A percentile compares a stretch with the other conserved stretches of the same genome.
Evolutionary conservation across 37 sponge, comb jelly and placozoan genomes (phyloP).

Genomic region (Spongilla lacustris): DNA sequence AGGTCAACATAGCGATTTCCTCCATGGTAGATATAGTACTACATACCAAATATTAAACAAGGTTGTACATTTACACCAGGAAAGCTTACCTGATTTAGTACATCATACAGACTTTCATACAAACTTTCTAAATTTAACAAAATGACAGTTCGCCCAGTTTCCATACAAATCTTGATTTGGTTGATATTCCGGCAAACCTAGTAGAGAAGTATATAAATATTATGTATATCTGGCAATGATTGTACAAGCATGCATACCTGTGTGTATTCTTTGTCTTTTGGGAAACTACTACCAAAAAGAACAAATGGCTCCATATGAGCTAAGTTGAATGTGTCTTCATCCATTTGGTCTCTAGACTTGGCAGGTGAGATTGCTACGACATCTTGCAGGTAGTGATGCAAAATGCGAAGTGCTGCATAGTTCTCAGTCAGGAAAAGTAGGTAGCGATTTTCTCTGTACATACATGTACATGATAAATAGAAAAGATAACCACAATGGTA

Average conservation of each 20-base stretch:
- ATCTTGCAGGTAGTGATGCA: background rate
- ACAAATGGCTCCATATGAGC: conserved; percentile 61
- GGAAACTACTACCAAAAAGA: conserved; percentile 94
- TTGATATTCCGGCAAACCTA: conserved; percentile 92
- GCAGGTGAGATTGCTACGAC: background rate
- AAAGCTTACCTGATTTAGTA: conserved; percentile 78
- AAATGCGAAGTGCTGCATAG: conserved; percentile 87
- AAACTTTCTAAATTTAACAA: conserved; percentile 94
- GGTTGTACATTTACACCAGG: too few species aligned
- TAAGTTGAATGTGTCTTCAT: background rate
- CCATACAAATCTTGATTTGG: conserved; percentile 95
- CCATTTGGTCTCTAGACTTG: background rate
- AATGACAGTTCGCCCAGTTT: conserved; percentile 86
- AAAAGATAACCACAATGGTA: background rate
- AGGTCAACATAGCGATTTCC: conserved; percentile 87
- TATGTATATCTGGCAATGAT: too few species aligned
- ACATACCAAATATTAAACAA: too few species aligned
- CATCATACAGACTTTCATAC: conserved; percentile 96
- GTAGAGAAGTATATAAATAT: background rate
- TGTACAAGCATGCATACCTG: conserved; percentile 52
- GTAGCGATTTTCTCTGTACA: conserved; percentile 85
- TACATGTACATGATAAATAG: background rate
- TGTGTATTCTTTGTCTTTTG: conserved; percentile 93
- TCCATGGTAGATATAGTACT: conserved; percentile 74
- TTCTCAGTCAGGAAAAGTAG: conserved; percentile 91